A percentile compares a stretch with the other conserved stretches of the same genome.
phyloP scores from a whole-genome alignment of 2,113 vertebrate species.

The Phalacrocorax carbo region DNA sequence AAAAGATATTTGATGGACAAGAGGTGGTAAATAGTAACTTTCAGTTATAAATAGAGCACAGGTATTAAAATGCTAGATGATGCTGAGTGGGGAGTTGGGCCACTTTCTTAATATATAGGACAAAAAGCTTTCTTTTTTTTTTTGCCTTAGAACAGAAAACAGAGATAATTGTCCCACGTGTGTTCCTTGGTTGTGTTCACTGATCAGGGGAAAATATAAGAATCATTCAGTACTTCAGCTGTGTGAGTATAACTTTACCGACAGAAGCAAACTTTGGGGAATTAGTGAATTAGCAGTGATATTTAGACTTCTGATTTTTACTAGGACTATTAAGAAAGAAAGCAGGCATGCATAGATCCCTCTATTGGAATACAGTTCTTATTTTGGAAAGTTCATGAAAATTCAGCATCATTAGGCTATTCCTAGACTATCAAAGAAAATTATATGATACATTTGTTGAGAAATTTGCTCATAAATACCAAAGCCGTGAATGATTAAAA shows the following conservation, averaged over 20 bases:
- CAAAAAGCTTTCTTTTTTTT: not conserved
- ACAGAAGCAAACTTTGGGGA: not conserved
- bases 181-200: not conserved
- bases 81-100: not conserved
- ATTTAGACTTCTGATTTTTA: constrained; percentile 1
- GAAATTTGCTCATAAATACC: not conserved
- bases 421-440: not conserved
- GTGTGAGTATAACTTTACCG: not conserved
- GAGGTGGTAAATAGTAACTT: not conserved
- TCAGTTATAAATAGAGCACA: not conserved
- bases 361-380: not conserved
- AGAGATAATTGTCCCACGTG: not conserved
- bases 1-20: not conserved
- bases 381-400: constrained; percentile 5
- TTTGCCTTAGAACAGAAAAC: not conserved
- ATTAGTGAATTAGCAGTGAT: not conserved
- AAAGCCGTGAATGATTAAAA: constrained; percentile 8
- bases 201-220: not conserved
- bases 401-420: not conserved
- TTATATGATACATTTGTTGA: not conserved
- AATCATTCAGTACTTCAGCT: not conserved
- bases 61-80: not conserved
- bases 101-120: not conserved
- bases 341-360: not conserved
- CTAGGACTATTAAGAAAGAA: not conserved